Conservation (phyloP, 2,797 vertebrate genomes). For the Rhinoraja longicauda region DNA sequence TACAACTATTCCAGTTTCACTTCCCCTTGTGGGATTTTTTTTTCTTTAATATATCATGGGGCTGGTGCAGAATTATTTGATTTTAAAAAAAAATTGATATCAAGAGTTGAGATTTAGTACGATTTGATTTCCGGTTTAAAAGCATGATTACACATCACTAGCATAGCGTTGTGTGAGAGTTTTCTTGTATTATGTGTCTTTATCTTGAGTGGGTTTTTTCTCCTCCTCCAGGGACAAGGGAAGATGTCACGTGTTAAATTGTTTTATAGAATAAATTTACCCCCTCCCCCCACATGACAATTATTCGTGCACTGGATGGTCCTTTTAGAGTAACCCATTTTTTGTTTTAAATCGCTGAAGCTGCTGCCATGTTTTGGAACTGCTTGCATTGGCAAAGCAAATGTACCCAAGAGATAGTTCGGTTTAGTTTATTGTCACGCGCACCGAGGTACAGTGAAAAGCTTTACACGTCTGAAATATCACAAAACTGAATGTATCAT, state of each 20-base stretch:
- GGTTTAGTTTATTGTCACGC: too few relatives aligned
- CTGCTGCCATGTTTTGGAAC: not conserved
- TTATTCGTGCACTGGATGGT: not conserved
- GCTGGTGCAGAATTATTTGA: not conserved
- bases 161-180: not conserved
- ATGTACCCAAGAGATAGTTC: not conserved
- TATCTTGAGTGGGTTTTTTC: not conserved
- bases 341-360: not conserved
- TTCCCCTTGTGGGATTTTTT: not conserved
- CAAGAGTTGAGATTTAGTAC: not conserved
- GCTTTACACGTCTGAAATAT: not conserved
- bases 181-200: not conserved
- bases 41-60: not conserved
- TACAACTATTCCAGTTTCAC: not conserved
- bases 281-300: not conserved
- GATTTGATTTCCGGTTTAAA: not conserved
- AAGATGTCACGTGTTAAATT: not conserved
- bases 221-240: not conserved
- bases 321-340: not conserved
- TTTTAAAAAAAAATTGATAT: not conserved
- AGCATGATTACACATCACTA: not conserved
- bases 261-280: not conserved
- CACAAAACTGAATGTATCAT: not conserved
- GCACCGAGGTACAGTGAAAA: too few relatives aligned
- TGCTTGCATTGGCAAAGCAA: not conserved